Base-by-base conservation (phyloP, 2,888 invertebrate genomes). In the Drosophila fungiperda region DNA sequence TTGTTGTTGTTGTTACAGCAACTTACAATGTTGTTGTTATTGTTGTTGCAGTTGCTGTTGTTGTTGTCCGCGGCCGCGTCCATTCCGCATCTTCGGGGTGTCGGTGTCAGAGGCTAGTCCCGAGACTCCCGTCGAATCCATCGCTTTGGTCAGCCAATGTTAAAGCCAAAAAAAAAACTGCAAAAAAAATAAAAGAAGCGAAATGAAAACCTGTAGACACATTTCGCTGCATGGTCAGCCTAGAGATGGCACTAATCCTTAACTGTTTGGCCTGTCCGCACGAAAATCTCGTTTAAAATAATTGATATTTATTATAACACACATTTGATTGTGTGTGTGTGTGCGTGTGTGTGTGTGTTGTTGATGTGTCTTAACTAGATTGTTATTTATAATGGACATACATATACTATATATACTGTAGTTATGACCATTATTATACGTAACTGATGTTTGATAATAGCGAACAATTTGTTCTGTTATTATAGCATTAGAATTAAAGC, bases 31-130 rank as follows among this genome's bases (percentile, higher is more conserved):
- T 59, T 74, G 45, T 33, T 54, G 36, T 29, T 29, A 59, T 33
- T 49, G 61, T 45, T 61, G 63, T 15, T 64, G 76, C 29, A 64
- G 60, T 62, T 52, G 61, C n/a, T 55, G 72, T 38, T 68, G 73
- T 52, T 68, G 64, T 69, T 59, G 48, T 76, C 29, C 29, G 6
- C 23, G 45, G 4, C 23, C 45, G 45, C 45, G 23, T 23, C 45
- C 70, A 61, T 75, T 70, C 73, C 73, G 68, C 86, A 83, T 57
- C 83, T 68, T 82, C 62, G 87, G 85, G 79, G 88, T 82, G 76
- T 85, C 89, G 87, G 74, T 89, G 85, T 85, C 85, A 85, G 85
- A 85, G 85, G 85, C 85, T 85, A 85, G 88, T 82, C 68, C 65
- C 73, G 63, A 59, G 66, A 66, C 66, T 61, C 64, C 73, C 78